These are phyloP conservation scores for Charanyca ferruginea DNA, from an alignment of 2,888 invertebrate species.

Conservation along the genomic window DNA sequence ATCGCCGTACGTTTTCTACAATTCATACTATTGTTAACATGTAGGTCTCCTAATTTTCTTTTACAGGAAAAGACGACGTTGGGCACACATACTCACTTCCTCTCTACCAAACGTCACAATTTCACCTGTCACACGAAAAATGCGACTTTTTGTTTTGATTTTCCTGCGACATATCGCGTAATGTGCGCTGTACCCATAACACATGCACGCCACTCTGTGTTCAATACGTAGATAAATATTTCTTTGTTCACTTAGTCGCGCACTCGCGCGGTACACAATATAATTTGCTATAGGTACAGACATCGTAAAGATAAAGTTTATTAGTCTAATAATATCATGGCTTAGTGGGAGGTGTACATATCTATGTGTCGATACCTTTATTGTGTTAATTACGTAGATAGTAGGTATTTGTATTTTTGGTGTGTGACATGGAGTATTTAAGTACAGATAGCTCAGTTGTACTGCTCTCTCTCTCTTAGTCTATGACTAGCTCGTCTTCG, in stretches of 20 bases:
- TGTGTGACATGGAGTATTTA: background rate
- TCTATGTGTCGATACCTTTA: background rate
- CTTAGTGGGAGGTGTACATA: constrained; percentile 2
- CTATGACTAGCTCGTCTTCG: background rate
- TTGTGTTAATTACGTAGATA: constrained; percentile 10
- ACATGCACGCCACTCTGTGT: constrained; percentile 18
- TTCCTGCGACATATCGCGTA: background rate
- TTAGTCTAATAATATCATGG: constrained; percentile 14
- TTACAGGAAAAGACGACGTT: too few relatives aligned
- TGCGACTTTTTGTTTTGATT: constrained; percentile 5
- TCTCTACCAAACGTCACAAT: background rate
- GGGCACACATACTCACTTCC: too few relatives aligned
- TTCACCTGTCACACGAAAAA: background rate
- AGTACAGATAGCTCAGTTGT: background rate
- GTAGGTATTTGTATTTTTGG: background rate
- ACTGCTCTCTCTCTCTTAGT: background rate
- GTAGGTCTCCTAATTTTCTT: too few relatives aligned
- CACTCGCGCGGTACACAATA: constrained; percentile 20
- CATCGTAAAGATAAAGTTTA: constrained; percentile 22
- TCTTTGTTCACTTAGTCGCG: constrained; percentile 53
- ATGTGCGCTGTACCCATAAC: background rate
- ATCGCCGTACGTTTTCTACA: too few relatives aligned
- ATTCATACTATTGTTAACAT: too few relatives aligned
- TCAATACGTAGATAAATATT: constrained; percentile 35
- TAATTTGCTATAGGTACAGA: constrained; percentile 15